A percentile compares a stretch with the other conserved stretches of the same genome.
Evolutionary conservation across 2,888 invertebrate genomes (phyloP).

Genomic region (Troides helena): DNA sequence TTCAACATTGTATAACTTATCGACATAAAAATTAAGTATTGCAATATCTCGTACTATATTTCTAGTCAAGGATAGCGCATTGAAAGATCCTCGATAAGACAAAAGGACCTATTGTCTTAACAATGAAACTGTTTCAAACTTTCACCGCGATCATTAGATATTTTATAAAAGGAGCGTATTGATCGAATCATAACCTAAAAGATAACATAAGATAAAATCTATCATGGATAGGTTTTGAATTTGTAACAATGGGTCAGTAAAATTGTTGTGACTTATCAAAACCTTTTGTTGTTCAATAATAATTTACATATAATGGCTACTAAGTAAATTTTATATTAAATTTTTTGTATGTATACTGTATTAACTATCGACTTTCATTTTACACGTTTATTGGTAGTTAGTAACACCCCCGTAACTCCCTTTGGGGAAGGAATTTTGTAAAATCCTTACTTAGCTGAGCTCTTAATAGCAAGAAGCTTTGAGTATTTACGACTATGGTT

Average conservation of each 20-base stretch:
- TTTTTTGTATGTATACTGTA: no score
- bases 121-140: slow-evolving; percentile 19
- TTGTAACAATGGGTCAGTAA: slow-evolving; percentile 25
- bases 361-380: no score
- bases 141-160: slow-evolving; percentile 22
- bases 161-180: slow-evolving; percentile 23
- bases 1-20: no score
- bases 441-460: no score
- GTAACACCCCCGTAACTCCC: no score
- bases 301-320: background rate
- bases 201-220: slow-evolving; percentile 23
- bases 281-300: slow-evolving; percentile 1
- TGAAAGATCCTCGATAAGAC: slow-evolving; percentile 21
- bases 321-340: no score
- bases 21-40: background rate
- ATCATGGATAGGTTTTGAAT: slow-evolving; percentile 17
- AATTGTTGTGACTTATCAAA: slow-evolving; percentile 22
- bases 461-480: no score
- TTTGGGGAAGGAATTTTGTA: no score
- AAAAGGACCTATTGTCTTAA: slow-evolving; percentile 26
- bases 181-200: slow-evolving; percentile 17
- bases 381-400: no score
- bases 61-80: slow-evolving; percentile 18
- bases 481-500: no score
- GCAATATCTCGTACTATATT: slow-evolving; percentile 1